Evolutionary conservation across 2,113 vertebrate genomes (phyloP), one percentile per base, ranked within the genome.

Genomic region (Hydrolagus affinis): DNA sequence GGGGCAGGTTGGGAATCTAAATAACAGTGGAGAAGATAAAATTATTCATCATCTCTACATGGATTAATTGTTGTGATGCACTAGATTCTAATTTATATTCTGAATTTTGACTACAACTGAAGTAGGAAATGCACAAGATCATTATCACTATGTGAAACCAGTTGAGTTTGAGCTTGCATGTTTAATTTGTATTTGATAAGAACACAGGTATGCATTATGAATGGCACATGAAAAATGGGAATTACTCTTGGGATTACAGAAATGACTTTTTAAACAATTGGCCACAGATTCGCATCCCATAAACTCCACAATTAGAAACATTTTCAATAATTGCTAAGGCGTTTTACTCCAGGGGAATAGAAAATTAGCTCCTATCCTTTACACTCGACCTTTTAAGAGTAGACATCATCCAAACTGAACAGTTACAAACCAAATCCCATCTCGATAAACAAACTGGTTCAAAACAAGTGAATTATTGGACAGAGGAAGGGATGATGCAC

Each of bases 101-200:
- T 44, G 44, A 28, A 7, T 64, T 59, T 23, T 4, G 15, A 60
- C n/a, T 62, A 14, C 11, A 25, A 57, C 12, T 60, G 12, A 60
- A 62, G n/a, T 77, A 21, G 32, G 57, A 80, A 3, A 28, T 83
- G 25, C 28, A 83, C 66, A 60, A 17, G 2, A 8, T 21, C 59
- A 30, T 66, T 80, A 62, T 56, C 6, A 74, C 8, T 68, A 10
- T 44, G 44, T 83, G 66, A 66, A 66, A 66, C 23, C 9, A 21
- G 25, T 83, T 66, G 9, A 11, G 25, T 19, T 66, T 66, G 78
- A 23, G 23, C 28, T 15, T 66, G 14, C 23, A 83, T 68, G 60
- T 66, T 66, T 83, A 66, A 83, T 32, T 75, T 66, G 15, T 32
- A 23, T 64, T 66, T 83, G 64, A 80, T 80, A n/a, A 66, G n/a